Evolutionary conservation across 2,113 vertebrate genomes (phyloP), one percentile per base, ranked within the genome.

Genomic region (Myiozetetes cayanensis): DNA sequence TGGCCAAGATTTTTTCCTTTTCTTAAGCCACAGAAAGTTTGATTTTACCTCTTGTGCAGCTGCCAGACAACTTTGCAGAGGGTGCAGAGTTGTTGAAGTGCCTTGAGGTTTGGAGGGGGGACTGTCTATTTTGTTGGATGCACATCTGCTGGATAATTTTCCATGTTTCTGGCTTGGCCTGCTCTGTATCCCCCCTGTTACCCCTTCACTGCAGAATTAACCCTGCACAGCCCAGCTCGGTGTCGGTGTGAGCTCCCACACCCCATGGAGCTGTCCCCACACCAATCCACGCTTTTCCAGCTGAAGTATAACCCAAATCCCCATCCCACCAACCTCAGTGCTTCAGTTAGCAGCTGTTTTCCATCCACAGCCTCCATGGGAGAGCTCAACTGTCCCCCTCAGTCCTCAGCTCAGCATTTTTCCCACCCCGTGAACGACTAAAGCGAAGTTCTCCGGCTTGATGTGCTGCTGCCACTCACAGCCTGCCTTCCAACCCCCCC

Each of bases 311-410:
- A n/a, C 7, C 41, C 19, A 5, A 35, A n/a, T 37, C 47, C 56
- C 41, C 30, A 11, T 25, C 52, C 58, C 43, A 25, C 14, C 43
- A 28, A 14, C 49, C 53, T 52, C 78, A 41, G 0, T 0, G 1
- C 55, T 70, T 87, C 0, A 0, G 3, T 61, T 23, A 23, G 39
- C 52, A 39, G 82, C 52, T 1, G 1, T 84, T 53, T 22, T 16
- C 53, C 28, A 41, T 3, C 28, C 44, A 14, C 56, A 76, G 56
- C 73, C 49, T 10, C 44, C 73, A 0, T 4, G 20, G 37, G 18
- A 33, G 35, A 87, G 9, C 25, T 28, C 31, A 21, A 4, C 39
- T n/a, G 21, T 17, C 27, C 66, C n/a, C 24, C 61, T 22, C 13
- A 1, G 21, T 24, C 41, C 66, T 65, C 6, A 4, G 10, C 21